A percentile compares a stretch with the other conserved stretches of the same genome.
These are phyloP conservation scores for Silurus glanis DNA, from an alignment of 2,113 vertebrate genomes.

Conservation along the genomic window DNA sequence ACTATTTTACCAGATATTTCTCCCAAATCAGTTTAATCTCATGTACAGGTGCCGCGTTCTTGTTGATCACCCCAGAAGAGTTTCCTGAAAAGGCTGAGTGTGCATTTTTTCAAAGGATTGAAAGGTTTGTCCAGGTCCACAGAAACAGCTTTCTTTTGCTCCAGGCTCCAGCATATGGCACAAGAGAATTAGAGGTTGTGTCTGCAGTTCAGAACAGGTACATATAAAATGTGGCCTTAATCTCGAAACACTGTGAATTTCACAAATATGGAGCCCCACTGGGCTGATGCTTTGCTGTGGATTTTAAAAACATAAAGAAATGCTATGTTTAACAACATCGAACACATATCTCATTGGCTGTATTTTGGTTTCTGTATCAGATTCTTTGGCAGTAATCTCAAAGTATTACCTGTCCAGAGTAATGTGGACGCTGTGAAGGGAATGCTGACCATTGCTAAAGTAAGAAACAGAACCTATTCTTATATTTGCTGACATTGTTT, in stretches of 20 bases:
- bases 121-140: constrained; percentile 83
- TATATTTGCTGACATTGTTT: background rate
- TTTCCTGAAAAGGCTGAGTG: constrained; percentile 68
- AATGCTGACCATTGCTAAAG: constrained; percentile 89
- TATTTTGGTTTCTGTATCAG: constrained; percentile 66
- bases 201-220: constrained; percentile 87
- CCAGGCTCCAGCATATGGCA: constrained; percentile 76
- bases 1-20: background rate
- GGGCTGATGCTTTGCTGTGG: background rate
- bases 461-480: constrained; percentile 59
- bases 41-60: constrained; percentile 84
- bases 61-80: constrained; percentile 77
- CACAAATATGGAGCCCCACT: background rate
- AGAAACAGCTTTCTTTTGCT: constrained; percentile 88
- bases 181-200: constrained; percentile 76
- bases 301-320: background rate
- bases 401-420: constrained; percentile 83
- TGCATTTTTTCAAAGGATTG: constrained; percentile 68
- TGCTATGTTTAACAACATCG: background rate
- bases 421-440: constrained; percentile 77
- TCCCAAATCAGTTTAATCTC: background rate
- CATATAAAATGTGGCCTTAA: background rate
- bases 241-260: background rate
- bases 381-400: constrained; percentile 85
- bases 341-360: background rate